Evolutionary conservation across 2,888 invertebrate genomes (phyloP).

Genomic region (Lasioglossum zephyrum): DNA sequence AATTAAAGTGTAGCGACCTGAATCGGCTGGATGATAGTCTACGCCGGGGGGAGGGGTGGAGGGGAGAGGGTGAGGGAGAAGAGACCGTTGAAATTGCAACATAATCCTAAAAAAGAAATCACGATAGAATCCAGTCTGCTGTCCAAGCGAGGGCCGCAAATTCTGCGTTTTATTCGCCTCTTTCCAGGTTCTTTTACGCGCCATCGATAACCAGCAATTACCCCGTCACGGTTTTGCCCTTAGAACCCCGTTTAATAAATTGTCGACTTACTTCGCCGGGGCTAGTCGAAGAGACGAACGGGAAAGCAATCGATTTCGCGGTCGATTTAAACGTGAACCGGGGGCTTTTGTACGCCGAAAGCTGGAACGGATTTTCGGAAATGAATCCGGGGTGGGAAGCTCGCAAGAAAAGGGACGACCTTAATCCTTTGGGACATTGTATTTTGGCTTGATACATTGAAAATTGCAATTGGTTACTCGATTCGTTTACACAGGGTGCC

Average conservation of each 20-base stretch:
- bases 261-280: slow-evolving; percentile 34
- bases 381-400: background rate
- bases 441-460: background rate
- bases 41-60: background rate
- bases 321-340: slow-evolving; percentile 18
- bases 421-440: background rate
- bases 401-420: slow-evolving; percentile 51
- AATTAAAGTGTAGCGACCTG: background rate
- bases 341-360: background rate
- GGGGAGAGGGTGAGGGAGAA: background rate
- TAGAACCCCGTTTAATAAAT: slow-evolving; percentile 42
- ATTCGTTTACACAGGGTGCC: background rate
- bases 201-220: slow-evolving; percentile 50
- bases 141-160: slow-evolving; percentile 9
- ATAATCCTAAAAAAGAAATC: slow-evolving; percentile 3
- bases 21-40: background rate
- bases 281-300: slow-evolving; percentile 19
- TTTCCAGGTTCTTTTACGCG: slow-evolving; percentile 35
- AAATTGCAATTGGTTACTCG: background rate
- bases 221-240: slow-evolving; percentile 51
- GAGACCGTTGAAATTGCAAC: background rate
- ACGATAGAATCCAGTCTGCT: slow-evolving; percentile 7
- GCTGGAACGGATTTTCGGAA: slow-evolving; percentile 2
- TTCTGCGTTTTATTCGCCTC: slow-evolving; percentile 23
- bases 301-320: slow-evolving; percentile 30